These are phyloP conservation scores for Gasterosteus nipponicus DNA, from an alignment of 2,113 vertebrate species.

Conservation along the genomic window DNA sequence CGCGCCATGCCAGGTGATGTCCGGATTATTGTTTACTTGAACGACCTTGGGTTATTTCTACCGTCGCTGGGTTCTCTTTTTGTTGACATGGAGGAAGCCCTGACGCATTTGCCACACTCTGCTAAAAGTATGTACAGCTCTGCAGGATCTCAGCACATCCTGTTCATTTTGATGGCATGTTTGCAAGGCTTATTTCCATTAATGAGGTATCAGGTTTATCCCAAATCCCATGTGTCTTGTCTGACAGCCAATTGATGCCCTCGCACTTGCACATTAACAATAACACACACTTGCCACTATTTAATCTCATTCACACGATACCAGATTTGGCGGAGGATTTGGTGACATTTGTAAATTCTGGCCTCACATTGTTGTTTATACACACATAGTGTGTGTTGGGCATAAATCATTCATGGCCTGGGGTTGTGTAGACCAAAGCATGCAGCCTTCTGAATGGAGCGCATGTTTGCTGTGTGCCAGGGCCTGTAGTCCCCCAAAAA, in stretches of 20 bases:
- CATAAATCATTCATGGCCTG: conserved; percentile 49
- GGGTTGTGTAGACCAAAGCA: conserved; percentile 33
- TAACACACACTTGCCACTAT: neutral
- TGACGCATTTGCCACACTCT: neutral
- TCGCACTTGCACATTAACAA: conserved; percentile 11
- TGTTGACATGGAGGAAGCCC: conserved; percentile 25
- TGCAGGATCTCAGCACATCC: neutral
- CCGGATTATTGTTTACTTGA: conserved; percentile 37
- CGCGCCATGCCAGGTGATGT: conserved; percentile 30
- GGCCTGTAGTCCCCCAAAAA: conserved; percentile 31
- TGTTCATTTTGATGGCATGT: neutral
- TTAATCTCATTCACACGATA: conserved; percentile 5
- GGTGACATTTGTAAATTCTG: neutral
- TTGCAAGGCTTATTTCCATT: neutral
- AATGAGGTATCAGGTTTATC: neutral
- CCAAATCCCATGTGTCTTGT: conserved; percentile 19
- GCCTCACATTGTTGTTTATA: conserved; percentile 32
- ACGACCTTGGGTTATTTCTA: conserved; percentile 57
- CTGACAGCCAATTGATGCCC: conserved; percentile 19
- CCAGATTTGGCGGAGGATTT: conserved; percentile 2
- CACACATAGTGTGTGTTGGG: conserved; percentile 22
- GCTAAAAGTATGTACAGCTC: conserved; percentile 56
- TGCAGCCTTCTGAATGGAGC: conserved; percentile 64
- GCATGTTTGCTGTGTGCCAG: conserved; percentile 42
- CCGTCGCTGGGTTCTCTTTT: conserved; percentile 12